Evolutionary conservation across 2,113 vertebrate species (phyloP), one percentile per base, ranked within the genome.

Genomic region (Paratilapia polleni): DNA sequence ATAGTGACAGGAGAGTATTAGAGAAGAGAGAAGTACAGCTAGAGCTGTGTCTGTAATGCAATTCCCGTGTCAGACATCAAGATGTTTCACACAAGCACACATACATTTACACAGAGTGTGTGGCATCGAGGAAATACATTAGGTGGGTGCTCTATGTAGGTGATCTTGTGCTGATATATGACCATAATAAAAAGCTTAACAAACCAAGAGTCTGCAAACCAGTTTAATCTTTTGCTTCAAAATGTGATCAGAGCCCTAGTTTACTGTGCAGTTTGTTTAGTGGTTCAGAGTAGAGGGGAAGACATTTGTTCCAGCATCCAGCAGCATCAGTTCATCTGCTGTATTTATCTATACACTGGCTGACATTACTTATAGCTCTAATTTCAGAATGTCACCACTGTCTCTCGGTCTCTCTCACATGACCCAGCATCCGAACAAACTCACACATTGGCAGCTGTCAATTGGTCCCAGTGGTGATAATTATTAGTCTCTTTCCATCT

Each of bases 31-130:
- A 54, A 74, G 84, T 77, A 61, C 28, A 22, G 78, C 86, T 82
- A 24, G 76, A 87, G 73, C 54, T 60, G 31, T 84, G 83, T 78
- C 75, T 86, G 76, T 90, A 86, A 91, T 92, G 87, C 84, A 87
- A 90, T 92, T 90, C 87, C 86, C 84, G 77, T 86, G 83, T 90
- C 87, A 93, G 79, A 83, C 82, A 87, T 89, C 87, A 86, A 75
- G 87, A 38, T 36, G 70, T 62, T 76, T 56, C 84, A 80, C 74
- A 64, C 59, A 78, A 68, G 83, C 47, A 77, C 79, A 86, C 34
- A 68, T 12, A 76, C 20, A 57, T 59, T 61, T 41, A 78, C 70
- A 81, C 47, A 41, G n/a, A 47, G 57, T 56, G n/a, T 74, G 82
- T 28, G 58, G 63, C 60, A 77, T 78, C 31, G 26, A 61, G 1